A percentile compares a stretch with the other conserved stretches of the same genome.
These are phyloP conservation scores for Drosophila burlai DNA, from an alignment of 1,140 invertebrate species.

Conservation along the genomic window DNA sequence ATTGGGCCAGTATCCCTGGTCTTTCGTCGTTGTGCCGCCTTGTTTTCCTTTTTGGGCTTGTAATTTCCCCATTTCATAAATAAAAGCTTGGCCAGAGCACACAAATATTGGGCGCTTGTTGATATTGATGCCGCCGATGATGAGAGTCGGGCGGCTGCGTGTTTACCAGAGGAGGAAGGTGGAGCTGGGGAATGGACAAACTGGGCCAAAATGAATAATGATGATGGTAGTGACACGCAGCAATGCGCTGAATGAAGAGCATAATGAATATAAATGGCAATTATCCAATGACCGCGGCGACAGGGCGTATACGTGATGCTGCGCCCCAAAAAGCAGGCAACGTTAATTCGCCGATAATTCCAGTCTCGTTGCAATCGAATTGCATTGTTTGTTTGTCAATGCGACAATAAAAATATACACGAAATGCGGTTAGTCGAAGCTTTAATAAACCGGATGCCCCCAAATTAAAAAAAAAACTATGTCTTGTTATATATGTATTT, in stretches of 20 bases:
- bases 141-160: constrained; percentile 7
- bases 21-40: constrained; percentile 2
- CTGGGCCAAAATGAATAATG: constrained; percentile 74
- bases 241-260: constrained; percentile 57
- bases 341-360: constrained; percentile 24
- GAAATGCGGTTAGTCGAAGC: background rate
- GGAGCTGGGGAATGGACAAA: background rate
- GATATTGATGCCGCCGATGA: constrained; percentile 70
- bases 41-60: constrained; percentile 41
- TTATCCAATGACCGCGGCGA: constrained; percentile 56
- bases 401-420: background rate
- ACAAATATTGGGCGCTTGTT: constrained; percentile 81
- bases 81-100: constrained; percentile 53
- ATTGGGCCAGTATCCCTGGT: constrained; percentile 35
- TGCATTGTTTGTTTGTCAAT: background rate
- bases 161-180: background rate
- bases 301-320: constrained; percentile 51
- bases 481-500: background rate
- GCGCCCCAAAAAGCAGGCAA: constrained; percentile 49
- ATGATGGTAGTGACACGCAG: constrained; percentile 67
- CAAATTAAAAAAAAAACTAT: background rate
- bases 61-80: constrained; percentile 83
- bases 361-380: background rate
- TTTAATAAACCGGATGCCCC: background rate
- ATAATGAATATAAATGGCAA: constrained; percentile 83